These are phyloP conservation scores for Pseudomyrmex pallidus DNA, from an alignment of 1,140 invertebrate genomes.

Conservation along the genomic window DNA sequence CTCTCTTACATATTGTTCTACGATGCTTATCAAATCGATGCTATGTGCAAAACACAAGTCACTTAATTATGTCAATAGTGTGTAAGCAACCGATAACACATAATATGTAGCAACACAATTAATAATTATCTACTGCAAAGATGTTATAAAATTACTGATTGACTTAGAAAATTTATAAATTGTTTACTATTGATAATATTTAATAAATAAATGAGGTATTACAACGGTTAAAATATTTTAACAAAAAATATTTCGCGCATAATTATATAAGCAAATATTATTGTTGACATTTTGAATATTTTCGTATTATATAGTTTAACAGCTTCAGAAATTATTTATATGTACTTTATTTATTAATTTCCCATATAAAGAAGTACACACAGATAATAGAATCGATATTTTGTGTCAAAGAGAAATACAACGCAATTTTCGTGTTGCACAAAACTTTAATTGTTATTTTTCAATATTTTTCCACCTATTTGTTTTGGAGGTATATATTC, in stretches of 20 bases:
- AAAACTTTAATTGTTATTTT: constrained; percentile 68
- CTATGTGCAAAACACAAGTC: constrained; percentile 39
- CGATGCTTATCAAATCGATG: constrained; percentile 46
- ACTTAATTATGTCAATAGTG: constrained; percentile 62
- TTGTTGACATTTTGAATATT: constrained; percentile 27
- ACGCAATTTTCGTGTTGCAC: constrained; percentile 26
- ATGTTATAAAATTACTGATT: constrained; percentile 19
- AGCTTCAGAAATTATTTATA: constrained; percentile 15
- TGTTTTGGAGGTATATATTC: neutral
- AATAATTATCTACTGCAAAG: neutral
- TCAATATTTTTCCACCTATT: constrained; percentile 44
- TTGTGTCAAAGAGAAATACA: neutral
- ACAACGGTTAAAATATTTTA: constrained; percentile 36
- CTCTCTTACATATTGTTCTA: constrained; percentile 53
- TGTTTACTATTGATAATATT: constrained; percentile 2
- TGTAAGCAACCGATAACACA: neutral
- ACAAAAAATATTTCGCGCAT: constrained; percentile 1
- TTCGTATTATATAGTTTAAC: constrained; percentile 32
- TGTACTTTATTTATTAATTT: constrained; percentile 29
- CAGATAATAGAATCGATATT: neutral
- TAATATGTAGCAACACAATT: constrained; percentile 18
- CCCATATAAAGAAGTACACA: neutral
- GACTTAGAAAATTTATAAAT: constrained; percentile 24
- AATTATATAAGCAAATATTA: constrained; percentile 31
- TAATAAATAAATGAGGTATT: neutral